These are phyloP conservation scores for Piscicola geometra DNA, from an alignment of 2,888 invertebrate genomes.

Conservation along the genomic window DNA sequence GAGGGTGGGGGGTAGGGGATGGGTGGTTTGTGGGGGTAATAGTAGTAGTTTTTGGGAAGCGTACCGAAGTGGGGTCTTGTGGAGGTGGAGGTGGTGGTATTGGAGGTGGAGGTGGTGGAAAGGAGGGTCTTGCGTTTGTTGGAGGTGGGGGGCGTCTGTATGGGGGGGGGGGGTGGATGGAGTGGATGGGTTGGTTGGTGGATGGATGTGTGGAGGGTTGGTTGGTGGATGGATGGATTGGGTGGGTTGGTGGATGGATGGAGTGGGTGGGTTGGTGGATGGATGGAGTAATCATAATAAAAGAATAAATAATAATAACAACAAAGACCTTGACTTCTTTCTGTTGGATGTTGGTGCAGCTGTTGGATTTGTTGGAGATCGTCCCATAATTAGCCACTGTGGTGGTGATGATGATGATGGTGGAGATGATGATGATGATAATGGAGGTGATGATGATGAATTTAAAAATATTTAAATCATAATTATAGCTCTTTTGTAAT, in stretches of 20 bases:
- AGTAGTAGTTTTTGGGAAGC: background rate
- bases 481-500: too few species aligned
- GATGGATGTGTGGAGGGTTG: too few species aligned
- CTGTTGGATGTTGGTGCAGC: slow-evolving; percentile 11
- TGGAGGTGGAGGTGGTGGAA: background rate
- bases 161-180: background rate
- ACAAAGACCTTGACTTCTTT: slow-evolving; percentile 17
- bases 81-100: background rate
- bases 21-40: too few species aligned
- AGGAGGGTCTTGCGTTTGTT: slow-evolving; percentile 3
- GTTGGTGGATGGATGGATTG: too few species aligned
- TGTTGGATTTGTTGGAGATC: background rate
- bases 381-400: background rate
- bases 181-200: too few species aligned
- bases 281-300: background rate
- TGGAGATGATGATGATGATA: slow-evolving; percentile 2
- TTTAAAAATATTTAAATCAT: background rate
- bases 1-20: too few species aligned
- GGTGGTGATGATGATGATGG: slow-evolving; percentile 6
- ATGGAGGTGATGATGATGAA: slow-evolving; percentile 7
- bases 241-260: too few species aligned
- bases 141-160: background rate
- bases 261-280: too few species aligned
- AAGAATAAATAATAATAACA: too few species aligned
- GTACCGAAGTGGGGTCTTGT: background rate